Evolutionary conservation across 2,888 invertebrate genomes (phyloP).

Genomic region (Coelinius sp.): DNA sequence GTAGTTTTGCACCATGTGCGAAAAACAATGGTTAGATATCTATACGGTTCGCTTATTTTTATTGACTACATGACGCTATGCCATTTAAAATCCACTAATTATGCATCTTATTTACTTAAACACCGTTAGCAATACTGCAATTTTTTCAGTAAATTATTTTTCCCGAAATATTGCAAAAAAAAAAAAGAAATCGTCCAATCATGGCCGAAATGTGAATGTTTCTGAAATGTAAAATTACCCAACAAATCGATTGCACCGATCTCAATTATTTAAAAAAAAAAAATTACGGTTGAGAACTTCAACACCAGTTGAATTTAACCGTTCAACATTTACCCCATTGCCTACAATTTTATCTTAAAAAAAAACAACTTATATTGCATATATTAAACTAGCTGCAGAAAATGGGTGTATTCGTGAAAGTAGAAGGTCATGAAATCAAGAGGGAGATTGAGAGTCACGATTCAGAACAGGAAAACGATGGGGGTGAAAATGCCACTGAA

Average conservation of each 20-base stretch:
- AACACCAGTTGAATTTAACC: too few species aligned
- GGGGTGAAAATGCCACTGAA: slow-evolving; percentile 21
- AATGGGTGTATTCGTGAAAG: neutral
- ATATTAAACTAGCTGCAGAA: neutral
- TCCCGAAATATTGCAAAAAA: too few species aligned
- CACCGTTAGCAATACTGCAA: slow-evolving; percentile 1
- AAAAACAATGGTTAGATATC: slow-evolving; percentile 35
- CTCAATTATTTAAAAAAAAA: too few species aligned
- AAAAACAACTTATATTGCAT: neutral
- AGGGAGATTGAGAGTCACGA: slow-evolving; percentile 1
- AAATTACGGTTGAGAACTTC: too few species aligned
- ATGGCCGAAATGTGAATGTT: too few species aligned
- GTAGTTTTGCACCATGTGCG: slow-evolving; percentile 24
- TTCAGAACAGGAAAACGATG: neutral
- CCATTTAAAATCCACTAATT: slow-evolving; percentile 36
- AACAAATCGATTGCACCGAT: too few species aligned
- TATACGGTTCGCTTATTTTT: slow-evolving; percentile 36
- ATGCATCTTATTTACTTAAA: slow-evolving; percentile 32
- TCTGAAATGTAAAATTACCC: too few species aligned
- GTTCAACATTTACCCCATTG: too few species aligned
- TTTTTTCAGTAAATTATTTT: too few species aligned
- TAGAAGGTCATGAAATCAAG: slow-evolving; percentile 7
- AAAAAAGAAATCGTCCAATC: too few species aligned
- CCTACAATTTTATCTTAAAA: neutral
- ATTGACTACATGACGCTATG: slow-evolving; percentile 36